Evolutionary conservation across 2,888 invertebrate species (phyloP), one percentile per base, ranked within the genome.

Genomic region (Tachystola acroxantha): DNA sequence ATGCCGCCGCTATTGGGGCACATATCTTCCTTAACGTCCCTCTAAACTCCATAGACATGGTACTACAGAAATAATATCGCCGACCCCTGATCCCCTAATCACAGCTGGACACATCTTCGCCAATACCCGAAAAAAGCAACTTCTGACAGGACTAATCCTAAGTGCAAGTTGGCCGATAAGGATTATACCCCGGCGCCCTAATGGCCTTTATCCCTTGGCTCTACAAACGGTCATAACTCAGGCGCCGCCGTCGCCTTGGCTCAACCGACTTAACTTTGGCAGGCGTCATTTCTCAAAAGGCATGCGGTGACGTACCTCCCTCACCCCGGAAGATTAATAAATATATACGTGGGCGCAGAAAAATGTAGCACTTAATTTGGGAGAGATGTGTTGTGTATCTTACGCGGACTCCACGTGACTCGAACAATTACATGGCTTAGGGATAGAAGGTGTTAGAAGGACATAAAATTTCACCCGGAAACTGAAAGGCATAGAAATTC

Each of bases 271-370:
- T 85, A 85, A 76, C 80, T 85, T 85, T 82, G 85, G 85, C 84
- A 85, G 82, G 65, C 85, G 81, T 86, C 85, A 85, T 86, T 86
- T 85, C 86, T 86, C 86, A 86, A 81, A 80, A 76, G 79, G 77
- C 79, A 79, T 71, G 73, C 76, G 77, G 74, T 76, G 82, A 81
- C 78, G 79, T 74, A 68, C 69, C 60, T 64, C 64, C 59, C 56
- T 57, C 50, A 50, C 63, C 56, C 24, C 24, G 24, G 57, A 63
- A 82, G 78, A 84, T 85, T 84, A 84, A 86, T 84, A 85, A 84
- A 81, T 79, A 82, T 74, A 82, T 74, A 80, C 71, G 73, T 70
- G 73, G 82, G 82, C 81, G 78, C 73, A 71, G 79, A 84, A 81
- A 85, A 81, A 82, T 82, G 80, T 77, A 66, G 68, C 74, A 79